These are phyloP conservation scores for Leptinotarsa haldemani DNA, from an alignment of 2,888 invertebrate species.

Conservation along the genomic window DNA sequence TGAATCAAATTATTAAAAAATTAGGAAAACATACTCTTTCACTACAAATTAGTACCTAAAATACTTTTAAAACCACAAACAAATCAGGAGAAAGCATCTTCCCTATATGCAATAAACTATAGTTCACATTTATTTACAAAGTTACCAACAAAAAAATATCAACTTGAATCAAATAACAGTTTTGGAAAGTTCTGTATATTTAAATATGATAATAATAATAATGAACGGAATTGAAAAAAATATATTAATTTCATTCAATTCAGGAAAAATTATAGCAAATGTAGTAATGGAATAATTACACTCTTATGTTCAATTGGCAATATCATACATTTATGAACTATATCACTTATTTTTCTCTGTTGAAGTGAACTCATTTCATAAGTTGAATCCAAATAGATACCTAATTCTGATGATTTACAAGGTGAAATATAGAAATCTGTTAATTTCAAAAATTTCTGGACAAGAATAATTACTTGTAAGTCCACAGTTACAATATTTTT, in stretches of 20 bases:
- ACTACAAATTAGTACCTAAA: neutral
- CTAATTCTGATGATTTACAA: slow-evolving; percentile 26
- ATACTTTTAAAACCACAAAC: neutral
- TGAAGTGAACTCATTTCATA: slow-evolving; percentile 22
- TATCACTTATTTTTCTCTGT: slow-evolving; percentile 21
- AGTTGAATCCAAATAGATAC: slow-evolving; percentile 12
- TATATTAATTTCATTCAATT: neutral
- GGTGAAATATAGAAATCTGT: slow-evolving; percentile 18
- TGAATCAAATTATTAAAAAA: slow-evolving; percentile 2
- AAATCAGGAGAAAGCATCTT: neutral
- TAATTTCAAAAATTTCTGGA: slow-evolving; percentile 18
- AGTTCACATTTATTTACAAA: neutral
- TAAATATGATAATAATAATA: neutral
- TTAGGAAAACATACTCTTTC: slow-evolving; percentile 5
- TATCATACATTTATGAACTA: slow-evolving; percentile 10
- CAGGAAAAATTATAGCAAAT: slow-evolving; percentile 9
- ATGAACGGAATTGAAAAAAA: neutral
- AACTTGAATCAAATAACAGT: neutral
- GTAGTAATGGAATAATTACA: slow-evolving; percentile 17
- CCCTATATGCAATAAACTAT: neutral
- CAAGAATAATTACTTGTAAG: slow-evolving; percentile 14
- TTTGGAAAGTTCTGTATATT: neutral
- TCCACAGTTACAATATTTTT: slow-evolving; percentile 25
- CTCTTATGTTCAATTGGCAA: slow-evolving; percentile 22
- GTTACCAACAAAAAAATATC: neutral